A percentile compares a stretch with the other conserved stretches of the same genome.
Conservation (phyloP, 2,113 vertebrate genomes). For the Eretmochelys imbricata region DNA sequence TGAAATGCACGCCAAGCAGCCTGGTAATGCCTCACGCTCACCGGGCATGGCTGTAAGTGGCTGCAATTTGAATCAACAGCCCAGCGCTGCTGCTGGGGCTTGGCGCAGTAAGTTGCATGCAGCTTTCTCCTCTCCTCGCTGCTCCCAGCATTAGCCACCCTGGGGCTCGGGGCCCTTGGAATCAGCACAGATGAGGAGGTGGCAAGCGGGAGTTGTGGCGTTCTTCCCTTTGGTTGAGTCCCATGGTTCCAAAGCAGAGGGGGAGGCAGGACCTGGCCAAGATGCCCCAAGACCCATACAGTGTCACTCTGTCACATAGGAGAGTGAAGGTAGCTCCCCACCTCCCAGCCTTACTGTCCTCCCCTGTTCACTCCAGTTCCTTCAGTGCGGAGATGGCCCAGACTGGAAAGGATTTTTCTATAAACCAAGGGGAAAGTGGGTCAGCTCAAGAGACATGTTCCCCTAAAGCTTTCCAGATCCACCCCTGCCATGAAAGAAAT, state of each 20-base stretch:
- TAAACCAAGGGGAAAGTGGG: not conserved
- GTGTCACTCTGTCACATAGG: not conserved
- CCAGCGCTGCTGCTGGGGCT: not conserved
- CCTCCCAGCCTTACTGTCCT: too few species aligned
- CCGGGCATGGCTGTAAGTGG: too few species aligned
- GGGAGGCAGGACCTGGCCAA: too few species aligned
- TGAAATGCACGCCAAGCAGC: too few species aligned
- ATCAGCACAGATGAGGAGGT: not conserved
- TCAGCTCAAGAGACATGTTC: not conserved
- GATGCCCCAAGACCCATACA: not conserved
- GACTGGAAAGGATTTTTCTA: not conserved
- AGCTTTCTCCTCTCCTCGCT: not conserved
- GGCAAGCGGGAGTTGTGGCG: not conserved
- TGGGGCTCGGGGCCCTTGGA: not conserved
- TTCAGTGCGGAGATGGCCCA: not conserved
- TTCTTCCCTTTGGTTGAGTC: not conserved
- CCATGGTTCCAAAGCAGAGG: not conserved
- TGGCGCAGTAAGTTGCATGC: not conserved
- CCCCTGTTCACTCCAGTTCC: not conserved
- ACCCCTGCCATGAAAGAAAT: too few species aligned
- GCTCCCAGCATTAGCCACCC: too few species aligned
- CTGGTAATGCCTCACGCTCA: too few species aligned
- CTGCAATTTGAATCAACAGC: too few species aligned
- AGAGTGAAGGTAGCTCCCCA: not conserved
- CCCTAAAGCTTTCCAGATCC: too few species aligned